Evolutionary conservation across 2,888 invertebrate species (phyloP).

Genomic region (Meiosimyza decipiens): DNA sequence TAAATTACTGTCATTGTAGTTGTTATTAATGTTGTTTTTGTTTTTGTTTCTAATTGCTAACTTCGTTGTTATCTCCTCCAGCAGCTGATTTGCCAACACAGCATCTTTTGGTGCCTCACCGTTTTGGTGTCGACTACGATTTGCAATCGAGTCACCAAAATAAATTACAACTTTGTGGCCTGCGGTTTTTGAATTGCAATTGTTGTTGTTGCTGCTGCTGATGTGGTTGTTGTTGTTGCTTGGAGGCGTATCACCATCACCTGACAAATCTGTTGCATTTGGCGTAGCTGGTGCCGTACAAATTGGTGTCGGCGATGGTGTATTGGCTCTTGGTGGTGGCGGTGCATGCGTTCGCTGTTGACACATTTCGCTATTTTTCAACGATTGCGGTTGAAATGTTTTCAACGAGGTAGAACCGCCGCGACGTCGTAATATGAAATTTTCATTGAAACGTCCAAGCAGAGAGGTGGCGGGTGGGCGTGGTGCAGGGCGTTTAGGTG

Average conservation of each 20-base stretch:
- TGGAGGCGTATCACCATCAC: not conserved
- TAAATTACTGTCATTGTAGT: constrained; percentile 15
- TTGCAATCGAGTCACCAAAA: constrained; percentile 74
- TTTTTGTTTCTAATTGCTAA: constrained; percentile 22
- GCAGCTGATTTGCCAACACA: constrained; percentile 39
- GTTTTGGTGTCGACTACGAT: constrained; percentile 45
- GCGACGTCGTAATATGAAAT: constrained; percentile 69
- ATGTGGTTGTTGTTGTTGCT: constrained; percentile 19
- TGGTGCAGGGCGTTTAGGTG: constrained; percentile 63
- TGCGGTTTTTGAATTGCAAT: constrained; percentile 50
- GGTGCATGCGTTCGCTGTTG: constrained; percentile 52
- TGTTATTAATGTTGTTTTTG: constrained; percentile 30
- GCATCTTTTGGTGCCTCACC: constrained; percentile 39
- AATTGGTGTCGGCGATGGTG: constrained; percentile 60
- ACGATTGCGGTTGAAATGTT: constrained; percentile 61
- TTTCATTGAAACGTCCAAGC: constrained; percentile 62
- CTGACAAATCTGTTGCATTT: not conserved
- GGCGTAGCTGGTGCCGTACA: constrained; percentile 51
- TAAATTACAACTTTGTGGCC: constrained; percentile 79
- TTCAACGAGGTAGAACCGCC: constrained; percentile 55
- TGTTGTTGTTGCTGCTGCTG: constrained; percentile 5
- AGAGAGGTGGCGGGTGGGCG: constrained; percentile 52
- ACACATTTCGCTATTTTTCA: constrained; percentile 59
- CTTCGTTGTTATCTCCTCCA: constrained; percentile 34
- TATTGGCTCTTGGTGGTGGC: constrained; percentile 47